Evolutionary conservation across 2,797 vertebrate genomes (phyloP), one percentile per base, ranked within the genome.

Genomic region (Prunella strophiata): DNA sequence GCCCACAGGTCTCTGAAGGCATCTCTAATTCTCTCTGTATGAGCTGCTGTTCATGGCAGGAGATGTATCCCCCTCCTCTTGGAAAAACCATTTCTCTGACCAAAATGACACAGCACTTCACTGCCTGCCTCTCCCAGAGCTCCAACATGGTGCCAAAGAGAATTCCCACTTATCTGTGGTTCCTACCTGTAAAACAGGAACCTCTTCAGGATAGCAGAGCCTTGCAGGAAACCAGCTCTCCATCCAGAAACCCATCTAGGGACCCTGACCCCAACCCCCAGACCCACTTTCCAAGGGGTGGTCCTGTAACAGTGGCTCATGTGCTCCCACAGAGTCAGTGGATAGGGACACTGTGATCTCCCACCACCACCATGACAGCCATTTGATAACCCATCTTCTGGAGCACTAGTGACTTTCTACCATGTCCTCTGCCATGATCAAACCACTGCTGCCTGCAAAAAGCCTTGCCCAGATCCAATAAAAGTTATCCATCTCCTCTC

Each of bases 301-400:
- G 26, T n/a, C 27, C 52, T 70, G 9, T 22, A 71, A 68, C 0
- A 7, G 25, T 3, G 13, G 40, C 16, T 7, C 26, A 34, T 0
- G 0, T 1, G 2, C 9, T 68, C 30, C 23, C 30, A 55, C 9
- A 2, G 29, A 38, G 23, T 15, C 54, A 68, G 2, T 14, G 27
- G 14, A 50, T 0, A 68, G 38, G 68, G 62, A 47, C n/a, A 38
- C 13, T 0, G 2, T 12, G 29, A 55, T 22, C 17, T 8, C 7
- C n/a, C 26, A 34, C 3, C 43, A 48, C 30, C 26, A 34, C 34
- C 48, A 40, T 0, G 1, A 38, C 0, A 1, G 47, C 8, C 62
- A 22, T 13, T 6, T 36, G 30, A 57, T 30, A 90, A 18, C 4
- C 8, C n/a, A 30, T 62, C 47, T 78, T 82, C 83, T 12, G 19